Base-by-base conservation (phyloP, 2,888 invertebrate genomes). In the Acleris emargana region DNA sequence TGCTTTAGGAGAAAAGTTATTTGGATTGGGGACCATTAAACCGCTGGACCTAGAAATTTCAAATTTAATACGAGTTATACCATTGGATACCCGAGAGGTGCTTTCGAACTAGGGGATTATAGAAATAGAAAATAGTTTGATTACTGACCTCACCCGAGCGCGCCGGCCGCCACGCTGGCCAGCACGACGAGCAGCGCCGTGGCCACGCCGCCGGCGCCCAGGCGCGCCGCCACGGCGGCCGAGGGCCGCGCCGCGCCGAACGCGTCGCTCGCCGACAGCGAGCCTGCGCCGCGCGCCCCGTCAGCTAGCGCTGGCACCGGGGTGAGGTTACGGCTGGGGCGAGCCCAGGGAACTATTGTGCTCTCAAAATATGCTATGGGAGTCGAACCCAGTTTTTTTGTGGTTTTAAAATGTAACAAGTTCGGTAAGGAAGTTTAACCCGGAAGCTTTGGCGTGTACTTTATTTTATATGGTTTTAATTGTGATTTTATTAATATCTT, bases 81-180 rank as follows among this genome's bases (percentile, higher is more conserved):
- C 25, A 25, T 20, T 38, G 38, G 6, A 38, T 38, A 38, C 38
- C 2, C 4, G 4, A 42, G 42, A 13, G 42, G 16, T 42, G 25
- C 25, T 5, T 25, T 25, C 22, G 22, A 25, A 25, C 25, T 25
- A 25, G 16, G n/a, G 5, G 3, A 2, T 42, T 2, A 11, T n/a
- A 20, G 20, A 0, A 28, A 5, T 22, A 52, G 32, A n/a, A 32
- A 52, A 16, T 0, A 0, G 3, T 11, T 3, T 9, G 20, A 38
- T 16, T 17, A 94, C 95, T 84, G 75, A 96, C 96, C 96, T 96
- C 95, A 96, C 96, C 96, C 96, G 79, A 96, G 93, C 73, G 94
- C 94, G 76, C 96, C 95, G 64, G 95, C 95, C 0, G 94, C 94
- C 55, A 95, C 72, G 0, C 95, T 94, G n/a, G 95, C 95, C 50